Conservation (phyloP, 2,113 vertebrate genomes). For the Cryptoleucopteryx plumbea region DNA sequence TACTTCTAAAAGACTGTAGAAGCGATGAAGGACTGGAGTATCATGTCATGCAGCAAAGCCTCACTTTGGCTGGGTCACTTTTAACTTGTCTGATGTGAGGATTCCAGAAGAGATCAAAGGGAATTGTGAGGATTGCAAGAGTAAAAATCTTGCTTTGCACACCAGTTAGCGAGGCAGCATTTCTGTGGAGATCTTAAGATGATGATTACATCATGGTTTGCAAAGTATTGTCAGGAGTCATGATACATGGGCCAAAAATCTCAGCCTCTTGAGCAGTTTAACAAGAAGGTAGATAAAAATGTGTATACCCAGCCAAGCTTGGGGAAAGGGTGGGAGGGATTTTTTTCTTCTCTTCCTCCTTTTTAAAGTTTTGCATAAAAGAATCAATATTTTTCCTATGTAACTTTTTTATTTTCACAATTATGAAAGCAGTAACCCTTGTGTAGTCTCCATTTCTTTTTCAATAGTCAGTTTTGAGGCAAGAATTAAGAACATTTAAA, state of each 20-base stretch:
- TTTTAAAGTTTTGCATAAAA: neutral
- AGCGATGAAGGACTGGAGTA: neutral
- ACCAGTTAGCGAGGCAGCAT: fast-evolving
- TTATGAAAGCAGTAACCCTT: neutral
- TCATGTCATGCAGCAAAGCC: neutral
- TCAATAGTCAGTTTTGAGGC: neutral
- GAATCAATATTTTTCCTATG: neutral
- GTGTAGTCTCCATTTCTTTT: neutral
- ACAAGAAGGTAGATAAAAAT: neutral
- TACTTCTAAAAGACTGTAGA: neutral
- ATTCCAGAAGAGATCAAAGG: neutral
- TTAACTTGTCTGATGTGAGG: neutral
- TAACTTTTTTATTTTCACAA: neutral
- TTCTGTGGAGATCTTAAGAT: neutral
- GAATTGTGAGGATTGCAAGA: neutral
- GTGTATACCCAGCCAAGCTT: neutral
- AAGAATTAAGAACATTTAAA: neutral
- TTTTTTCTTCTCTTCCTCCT: neutral
- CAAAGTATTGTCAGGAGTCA: neutral
- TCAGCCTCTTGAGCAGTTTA: neutral
- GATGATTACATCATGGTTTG: neutral
- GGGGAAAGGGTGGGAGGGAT: neutral
- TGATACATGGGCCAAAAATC: neutral
- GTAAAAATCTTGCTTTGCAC: neutral
- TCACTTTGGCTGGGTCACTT: neutral